Evolutionary conservation across 2,113 vertebrate species (phyloP).

Genomic region (Erinaceus europaeus): DNA sequence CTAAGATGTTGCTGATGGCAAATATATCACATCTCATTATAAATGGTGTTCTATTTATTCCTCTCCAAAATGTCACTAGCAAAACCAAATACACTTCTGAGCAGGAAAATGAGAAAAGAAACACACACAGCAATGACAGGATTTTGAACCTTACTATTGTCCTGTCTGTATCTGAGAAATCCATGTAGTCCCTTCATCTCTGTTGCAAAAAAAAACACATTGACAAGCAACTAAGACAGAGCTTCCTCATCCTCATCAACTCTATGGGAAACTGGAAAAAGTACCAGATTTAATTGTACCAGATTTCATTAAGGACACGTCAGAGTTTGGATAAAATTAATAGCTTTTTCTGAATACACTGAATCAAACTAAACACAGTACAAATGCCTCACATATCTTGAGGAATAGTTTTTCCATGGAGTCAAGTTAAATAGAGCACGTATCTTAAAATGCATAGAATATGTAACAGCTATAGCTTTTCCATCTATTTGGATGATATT

Average conservation of each 20-base stretch:
- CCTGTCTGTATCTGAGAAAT: background rate
- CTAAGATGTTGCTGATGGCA: constrained; percentile 29
- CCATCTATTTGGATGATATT: background rate
- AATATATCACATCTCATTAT: constrained; percentile 38
- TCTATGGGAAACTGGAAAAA: background rate
- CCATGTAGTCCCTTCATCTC: background rate
- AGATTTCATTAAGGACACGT: background rate
- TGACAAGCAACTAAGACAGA: accelerated
- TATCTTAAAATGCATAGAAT: background rate
- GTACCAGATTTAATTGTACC: background rate
- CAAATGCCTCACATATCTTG: too few relatives aligned
- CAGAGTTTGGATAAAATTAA: background rate
- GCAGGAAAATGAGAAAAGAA: background rate
- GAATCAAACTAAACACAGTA: background rate
- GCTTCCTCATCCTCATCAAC: too few relatives aligned
- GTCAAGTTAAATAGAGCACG: background rate
- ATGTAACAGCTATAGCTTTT: background rate
- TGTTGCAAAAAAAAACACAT: background rate
- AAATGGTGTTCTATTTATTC: constrained; percentile 46
- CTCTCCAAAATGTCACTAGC: constrained; percentile 55
- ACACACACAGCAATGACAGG: background rate
- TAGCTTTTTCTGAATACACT: background rate
- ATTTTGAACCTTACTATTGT: background rate
- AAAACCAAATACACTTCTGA: constrained; percentile 22
- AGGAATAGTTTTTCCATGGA: background rate